A percentile compares a stretch with the other conserved stretches of the same genome.
Conservation (phyloP, 1,140 invertebrate species). For the Caenorhabditis inopinata region DNA sequence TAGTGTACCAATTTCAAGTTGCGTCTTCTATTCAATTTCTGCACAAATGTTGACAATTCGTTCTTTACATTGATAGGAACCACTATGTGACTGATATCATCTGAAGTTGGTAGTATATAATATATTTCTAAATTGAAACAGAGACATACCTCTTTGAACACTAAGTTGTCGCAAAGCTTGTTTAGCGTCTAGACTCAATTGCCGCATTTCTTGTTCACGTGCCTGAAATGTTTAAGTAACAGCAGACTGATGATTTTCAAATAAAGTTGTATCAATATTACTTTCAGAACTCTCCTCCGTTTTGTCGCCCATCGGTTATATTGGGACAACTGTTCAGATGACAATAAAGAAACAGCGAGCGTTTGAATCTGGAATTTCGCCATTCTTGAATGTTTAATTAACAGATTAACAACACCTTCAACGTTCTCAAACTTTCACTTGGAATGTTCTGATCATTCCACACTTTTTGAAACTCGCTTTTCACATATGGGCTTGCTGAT, state of each 20-base stretch:
- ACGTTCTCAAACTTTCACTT: constrained; percentile 27
- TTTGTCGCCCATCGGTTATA: constrained; percentile 45
- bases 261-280: too few species aligned
- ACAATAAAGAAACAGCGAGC: constrained; percentile 39
- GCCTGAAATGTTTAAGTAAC: constrained; percentile 8
- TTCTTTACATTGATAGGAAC: background rate
- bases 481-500: constrained; percentile 30
- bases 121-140: background rate
- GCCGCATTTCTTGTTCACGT: constrained; percentile 38
- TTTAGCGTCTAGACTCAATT: constrained; percentile 11
- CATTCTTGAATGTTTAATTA: background rate
- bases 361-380: constrained; percentile 34
- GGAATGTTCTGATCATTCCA: constrained; percentile 46
- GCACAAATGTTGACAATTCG: constrained; percentile 14
- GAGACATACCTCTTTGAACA: background rate
- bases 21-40: background rate
- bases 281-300: constrained; percentile 34
- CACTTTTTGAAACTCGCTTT: constrained; percentile 32
- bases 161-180: constrained; percentile 29
- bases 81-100: background rate
- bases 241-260: too few species aligned
- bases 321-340: constrained; percentile 9
- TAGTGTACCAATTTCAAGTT: constrained; percentile 26
- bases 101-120: background rate
- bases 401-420: background rate